Percentiles rank a stretch among this genome's conserved stretches.
These are phyloP conservation scores for Nothocercus julius DNA, from an alignment of 2,113 vertebrate genomes.

Conservation along the genomic window DNA sequence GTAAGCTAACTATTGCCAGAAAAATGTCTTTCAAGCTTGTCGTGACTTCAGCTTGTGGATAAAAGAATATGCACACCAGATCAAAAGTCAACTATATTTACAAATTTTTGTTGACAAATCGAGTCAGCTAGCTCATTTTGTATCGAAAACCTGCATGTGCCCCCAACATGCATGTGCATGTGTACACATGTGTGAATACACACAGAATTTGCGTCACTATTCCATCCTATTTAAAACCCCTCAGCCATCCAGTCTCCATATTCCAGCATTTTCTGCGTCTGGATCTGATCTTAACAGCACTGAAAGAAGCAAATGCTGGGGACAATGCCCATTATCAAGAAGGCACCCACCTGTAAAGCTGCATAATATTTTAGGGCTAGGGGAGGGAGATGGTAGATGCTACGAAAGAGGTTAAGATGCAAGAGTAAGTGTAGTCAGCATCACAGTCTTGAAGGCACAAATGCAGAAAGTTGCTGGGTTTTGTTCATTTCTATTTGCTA, in stretches of 20 bases:
- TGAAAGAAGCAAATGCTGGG: not conserved
- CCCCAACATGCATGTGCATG: fast-evolving
- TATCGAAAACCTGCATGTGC: fast-evolving
- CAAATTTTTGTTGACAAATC: not conserved
- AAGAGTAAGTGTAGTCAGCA: not conserved
- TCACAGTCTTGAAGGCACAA: not conserved
- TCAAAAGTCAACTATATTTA: not conserved
- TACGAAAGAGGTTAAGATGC: not conserved
- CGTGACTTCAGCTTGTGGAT: not conserved
- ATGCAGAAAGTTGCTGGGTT: fast-evolving
- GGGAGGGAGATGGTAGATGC: not conserved
- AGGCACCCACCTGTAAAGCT: not conserved
- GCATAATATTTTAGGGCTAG: not conserved
- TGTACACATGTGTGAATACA: too few species aligned
- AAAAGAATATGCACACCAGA: not conserved
- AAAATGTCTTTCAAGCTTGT: not conserved
- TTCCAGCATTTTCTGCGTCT: not conserved
- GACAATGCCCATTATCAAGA: not conserved
- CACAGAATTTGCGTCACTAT: not conserved
- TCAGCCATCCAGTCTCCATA: not conserved
- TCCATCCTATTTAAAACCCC: not conserved
- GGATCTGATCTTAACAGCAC: not conserved
- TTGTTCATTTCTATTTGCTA: not conserved
- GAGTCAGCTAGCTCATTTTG: not conserved
- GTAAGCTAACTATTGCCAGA: not conserved